Evolutionary conservation across 2,888 invertebrate genomes (phyloP).

Genomic region (Drosophila picticornis): DNA sequence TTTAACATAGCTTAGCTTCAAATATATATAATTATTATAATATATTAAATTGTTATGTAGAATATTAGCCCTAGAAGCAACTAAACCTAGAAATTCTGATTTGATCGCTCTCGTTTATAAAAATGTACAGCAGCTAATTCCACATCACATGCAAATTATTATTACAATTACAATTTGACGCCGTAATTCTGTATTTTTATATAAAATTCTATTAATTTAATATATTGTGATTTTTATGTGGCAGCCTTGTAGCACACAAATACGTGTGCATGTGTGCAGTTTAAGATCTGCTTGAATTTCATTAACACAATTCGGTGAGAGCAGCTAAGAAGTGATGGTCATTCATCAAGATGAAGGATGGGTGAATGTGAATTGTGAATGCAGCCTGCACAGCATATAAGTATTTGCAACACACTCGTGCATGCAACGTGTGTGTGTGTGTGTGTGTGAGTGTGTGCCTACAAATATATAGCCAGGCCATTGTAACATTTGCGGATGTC

Average conservation of each 20-base stretch:
- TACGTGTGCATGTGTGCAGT: background rate
- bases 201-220: background rate
- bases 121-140: background rate
- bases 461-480: conserved; percentile 56
- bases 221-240: background rate
- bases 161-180: background rate
- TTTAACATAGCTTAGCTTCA: background rate
- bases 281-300: conserved; percentile 68
- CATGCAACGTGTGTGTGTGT: conserved; percentile 3
- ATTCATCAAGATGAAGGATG: conserved; percentile 77
- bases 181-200: background rate
- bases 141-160: background rate
- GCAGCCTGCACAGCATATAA: conserved; percentile 28
- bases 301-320: conserved; percentile 70
- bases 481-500: conserved; percentile 68
- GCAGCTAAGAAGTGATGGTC: conserved; percentile 68
- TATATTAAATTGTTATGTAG: background rate
- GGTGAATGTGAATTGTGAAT: conserved; percentile 38
- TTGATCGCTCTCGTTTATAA: background rate
- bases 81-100: background rate
- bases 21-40: background rate
- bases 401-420: conserved; percentile 26
- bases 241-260: background rate
- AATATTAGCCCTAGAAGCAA: background rate
- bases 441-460: conserved; percentile 20